Percentiles rank a stretch among this genome's conserved stretches.
phyloP scores from a whole-genome alignment of 1,140 invertebrate genomes.

The Gryon sp. region DNA sequence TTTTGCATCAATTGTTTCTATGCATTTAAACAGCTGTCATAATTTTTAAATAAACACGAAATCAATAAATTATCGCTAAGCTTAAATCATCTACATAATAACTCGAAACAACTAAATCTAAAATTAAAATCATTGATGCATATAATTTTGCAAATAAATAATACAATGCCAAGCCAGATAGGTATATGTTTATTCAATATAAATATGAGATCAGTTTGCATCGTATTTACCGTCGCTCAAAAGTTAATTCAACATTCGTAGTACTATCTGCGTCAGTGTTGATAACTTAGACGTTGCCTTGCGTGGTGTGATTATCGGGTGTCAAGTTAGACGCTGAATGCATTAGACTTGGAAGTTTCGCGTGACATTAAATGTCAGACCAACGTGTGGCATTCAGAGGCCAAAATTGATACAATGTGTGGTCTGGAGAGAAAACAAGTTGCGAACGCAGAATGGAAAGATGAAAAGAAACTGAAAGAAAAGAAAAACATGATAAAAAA shows the following conservation, averaged over 20 bases:
- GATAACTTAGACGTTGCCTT: slow-evolving; percentile 42
- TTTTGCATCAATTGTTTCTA: too few species aligned
- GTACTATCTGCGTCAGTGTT: slow-evolving; percentile 9
- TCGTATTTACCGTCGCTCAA: slow-evolving; percentile 11
- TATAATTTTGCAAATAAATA: slow-evolving; percentile 30
- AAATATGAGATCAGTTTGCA: slow-evolving; percentile 39
- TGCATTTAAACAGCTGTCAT: too few species aligned
- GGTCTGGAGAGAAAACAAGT: background rate
- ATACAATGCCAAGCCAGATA: slow-evolving; percentile 6
- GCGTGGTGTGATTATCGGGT: slow-evolving; percentile 24
- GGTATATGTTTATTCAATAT: slow-evolving; percentile 26
- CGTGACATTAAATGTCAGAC: background rate
- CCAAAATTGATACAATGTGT: background rate
- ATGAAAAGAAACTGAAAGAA: too few species aligned
- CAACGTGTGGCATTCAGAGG: background rate
- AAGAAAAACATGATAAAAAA: slow-evolving; percentile 1
- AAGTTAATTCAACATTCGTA: slow-evolving; percentile 31
- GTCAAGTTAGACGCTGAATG: slow-evolving; percentile 23
- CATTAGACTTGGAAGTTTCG: background rate
- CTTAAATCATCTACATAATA: too few species aligned
- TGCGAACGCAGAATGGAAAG: too few species aligned
- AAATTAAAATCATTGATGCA: background rate
- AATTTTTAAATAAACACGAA: too few species aligned
- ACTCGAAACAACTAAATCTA: too few species aligned
- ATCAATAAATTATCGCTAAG: too few species aligned